Evolutionary conservation across 2,113 vertebrate species (phyloP), one percentile per base, ranked within the genome.

Genomic region (Nibea albiflora): DNA sequence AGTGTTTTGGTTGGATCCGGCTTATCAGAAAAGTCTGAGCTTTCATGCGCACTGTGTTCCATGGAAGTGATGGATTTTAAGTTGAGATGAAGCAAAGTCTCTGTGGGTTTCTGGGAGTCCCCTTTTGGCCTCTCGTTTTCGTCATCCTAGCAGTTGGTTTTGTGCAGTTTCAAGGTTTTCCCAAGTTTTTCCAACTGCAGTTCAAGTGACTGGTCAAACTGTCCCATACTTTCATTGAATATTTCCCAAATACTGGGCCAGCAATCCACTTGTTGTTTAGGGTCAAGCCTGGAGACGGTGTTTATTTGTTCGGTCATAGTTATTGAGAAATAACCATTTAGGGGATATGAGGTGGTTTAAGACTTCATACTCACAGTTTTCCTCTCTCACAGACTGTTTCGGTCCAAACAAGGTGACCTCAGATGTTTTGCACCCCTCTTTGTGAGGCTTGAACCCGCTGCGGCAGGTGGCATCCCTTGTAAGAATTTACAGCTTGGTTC

Each of bases 1-100:
- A 90, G 28, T 89, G 88, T 88, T 93, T 85, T 76, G 78, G 61
- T 93, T 94, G 93, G 92, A 83, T 57, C 35, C 31, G 14, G n/a
- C 85, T 91, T 92, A 93, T 93, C 92, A 83, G 78, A 54, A 60
- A 52, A 62, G 35, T 71, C 61, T 4, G 3, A 50, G 74, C 84
- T 83, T 87, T 92, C 65, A 83, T 77, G 81, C 60, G 76, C 75
- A 78, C 73, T 76, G 44, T 67, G 83, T 74, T 87, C 60, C 82
- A 68, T 69, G 72, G 31, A 79, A 85, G 77, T 78, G 86, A 92
- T 88, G 78, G 87, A 89, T 89, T 89, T 85, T 56, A 35, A 72
- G 84, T 81, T 68, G 28, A 78, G 52, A 85, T 80, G 60, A 80
- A 68, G 50, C 54, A 74, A 71, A 83, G 61, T 81, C 83, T 76